Evolutionary conservation across 1,140 invertebrate genomes (phyloP).

Genomic region (Spodoptera frugiperda): DNA sequence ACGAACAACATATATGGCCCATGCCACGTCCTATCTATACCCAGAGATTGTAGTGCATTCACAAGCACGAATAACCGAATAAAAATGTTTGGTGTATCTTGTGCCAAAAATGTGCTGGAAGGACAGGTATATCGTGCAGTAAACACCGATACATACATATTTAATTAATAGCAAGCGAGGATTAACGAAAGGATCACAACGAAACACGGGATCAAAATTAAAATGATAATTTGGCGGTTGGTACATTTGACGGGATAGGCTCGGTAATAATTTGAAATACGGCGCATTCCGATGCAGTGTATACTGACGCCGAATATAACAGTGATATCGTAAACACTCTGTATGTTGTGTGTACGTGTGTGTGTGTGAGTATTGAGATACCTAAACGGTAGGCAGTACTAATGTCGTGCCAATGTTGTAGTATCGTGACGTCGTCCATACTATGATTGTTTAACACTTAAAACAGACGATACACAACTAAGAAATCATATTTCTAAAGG

Average conservation of each 20-base stretch:
- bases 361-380: slow-evolving; percentile 32
- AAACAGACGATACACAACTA: slow-evolving; percentile 37
- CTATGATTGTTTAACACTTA: slow-evolving; percentile 26
- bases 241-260: slow-evolving; percentile 75
- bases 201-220: slow-evolving; percentile 74
- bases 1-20: slow-evolving; percentile 83
- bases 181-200: slow-evolving; percentile 75
- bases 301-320: slow-evolving; percentile 68
- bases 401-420: slow-evolving; percentile 25
- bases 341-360: slow-evolving; percentile 69
- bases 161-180: slow-evolving; percentile 79
- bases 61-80: slow-evolving; percentile 79
- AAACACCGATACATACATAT: slow-evolving; percentile 81
- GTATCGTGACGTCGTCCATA: slow-evolving; percentile 31
- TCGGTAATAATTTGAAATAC: slow-evolving; percentile 67
- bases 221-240: slow-evolving; percentile 67
- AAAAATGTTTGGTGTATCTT: slow-evolving; percentile 70
- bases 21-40: slow-evolving; percentile 75
- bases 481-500: slow-evolving; percentile 28
- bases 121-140: slow-evolving; percentile 82
- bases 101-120: slow-evolving; percentile 80
- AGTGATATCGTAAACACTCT: slow-evolving; percentile 53
- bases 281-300: slow-evolving; percentile 81
- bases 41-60: slow-evolving; percentile 75
- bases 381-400: slow-evolving; percentile 58